Percentiles rank a stretch among this genome's conserved stretches.
Evolutionary conservation across 2,797 vertebrate genomes (phyloP).

Genomic region (Thripadectes ignobilis): DNA sequence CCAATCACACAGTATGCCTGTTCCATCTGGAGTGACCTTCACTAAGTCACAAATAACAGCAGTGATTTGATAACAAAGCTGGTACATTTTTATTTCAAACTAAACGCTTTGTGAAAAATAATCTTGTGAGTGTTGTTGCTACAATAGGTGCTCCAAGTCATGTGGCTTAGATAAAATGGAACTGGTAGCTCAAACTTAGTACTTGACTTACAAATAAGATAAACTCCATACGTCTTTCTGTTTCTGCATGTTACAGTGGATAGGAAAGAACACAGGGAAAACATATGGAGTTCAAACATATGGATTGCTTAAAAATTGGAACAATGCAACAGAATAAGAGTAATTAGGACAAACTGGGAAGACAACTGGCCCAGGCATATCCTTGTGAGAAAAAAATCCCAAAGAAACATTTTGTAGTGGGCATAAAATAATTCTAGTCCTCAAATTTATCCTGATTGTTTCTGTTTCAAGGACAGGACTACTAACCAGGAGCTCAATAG

Average conservation of each 20-base stretch:
- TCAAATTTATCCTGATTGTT: background rate
- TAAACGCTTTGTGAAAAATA: background rate
- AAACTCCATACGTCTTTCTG: background rate
- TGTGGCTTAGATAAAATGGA: background rate
- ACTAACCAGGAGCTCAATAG: background rate
- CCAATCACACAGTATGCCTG: background rate
- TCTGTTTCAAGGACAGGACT: background rate
- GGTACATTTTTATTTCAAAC: background rate
- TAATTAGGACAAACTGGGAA: background rate
- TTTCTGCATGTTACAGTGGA: background rate
- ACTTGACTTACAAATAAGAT: background rate
- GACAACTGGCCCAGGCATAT: background rate
- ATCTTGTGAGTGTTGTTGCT: background rate
- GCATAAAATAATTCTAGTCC: background rate
- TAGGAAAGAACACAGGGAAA: background rate
- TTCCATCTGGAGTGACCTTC: background rate
- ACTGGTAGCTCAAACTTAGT: background rate
- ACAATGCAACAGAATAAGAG: background rate
- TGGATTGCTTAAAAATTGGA: background rate
- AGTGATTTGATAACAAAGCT: background rate
- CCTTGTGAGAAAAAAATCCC: background rate
- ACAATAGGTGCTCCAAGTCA: background rate
- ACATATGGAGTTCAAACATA: background rate
- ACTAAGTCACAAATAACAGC: background rate
- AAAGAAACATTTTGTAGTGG: background rate